Conservation (phyloP, 1,140 invertebrate species). For the Drosophila saltans region DNA sequence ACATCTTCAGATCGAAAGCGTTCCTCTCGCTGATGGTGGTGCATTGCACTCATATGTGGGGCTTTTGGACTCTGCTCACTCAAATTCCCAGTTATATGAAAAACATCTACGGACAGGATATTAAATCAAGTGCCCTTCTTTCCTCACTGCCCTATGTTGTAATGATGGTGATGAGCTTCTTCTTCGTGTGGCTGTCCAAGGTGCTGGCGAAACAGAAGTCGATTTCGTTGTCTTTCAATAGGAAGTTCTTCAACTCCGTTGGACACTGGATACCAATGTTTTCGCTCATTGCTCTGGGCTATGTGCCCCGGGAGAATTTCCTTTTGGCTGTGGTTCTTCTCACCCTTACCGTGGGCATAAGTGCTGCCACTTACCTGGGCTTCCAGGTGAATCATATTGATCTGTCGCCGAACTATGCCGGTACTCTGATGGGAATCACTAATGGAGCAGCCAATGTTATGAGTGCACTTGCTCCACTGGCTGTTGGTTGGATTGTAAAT, state of each 20-base stretch:
- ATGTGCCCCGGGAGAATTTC: constrained; percentile 84
- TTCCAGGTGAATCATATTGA: constrained; percentile 89
- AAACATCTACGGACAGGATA: constrained; percentile 90
- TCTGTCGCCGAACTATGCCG: constrained; percentile 90
- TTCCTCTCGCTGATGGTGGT: constrained; percentile 93
- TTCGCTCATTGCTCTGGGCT: constrained; percentile 87
- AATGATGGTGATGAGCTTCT: constrained; percentile 88
- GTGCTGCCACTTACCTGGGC: constrained; percentile 90
- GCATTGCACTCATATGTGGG: constrained; percentile 97
- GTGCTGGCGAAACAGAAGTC: constrained; percentile 85
- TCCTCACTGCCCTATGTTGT: constrained; percentile 92
- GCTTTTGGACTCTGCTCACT: constrained; percentile 96
- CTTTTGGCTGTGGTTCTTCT: constrained; percentile 86
- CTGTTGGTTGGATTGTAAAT: constrained; percentile 86
- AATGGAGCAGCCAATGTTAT: constrained; percentile 90
- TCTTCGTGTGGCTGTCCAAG: constrained; percentile 88
- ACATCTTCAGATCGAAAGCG: constrained; percentile 90
- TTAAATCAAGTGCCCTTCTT: constrained; percentile 88
- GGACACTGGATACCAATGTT: constrained; percentile 86
- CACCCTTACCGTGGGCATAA: constrained; percentile 89
- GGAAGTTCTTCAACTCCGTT: constrained; percentile 89
- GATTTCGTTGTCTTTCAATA: constrained; percentile 84
- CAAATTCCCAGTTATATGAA: constrained; percentile 96
- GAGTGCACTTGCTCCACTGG: constrained; percentile 89
- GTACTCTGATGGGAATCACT: constrained; percentile 88